These are phyloP conservation scores for Corythaeola cristata DNA, from an alignment of 2,113 vertebrate species.

Conservation along the genomic window DNA sequence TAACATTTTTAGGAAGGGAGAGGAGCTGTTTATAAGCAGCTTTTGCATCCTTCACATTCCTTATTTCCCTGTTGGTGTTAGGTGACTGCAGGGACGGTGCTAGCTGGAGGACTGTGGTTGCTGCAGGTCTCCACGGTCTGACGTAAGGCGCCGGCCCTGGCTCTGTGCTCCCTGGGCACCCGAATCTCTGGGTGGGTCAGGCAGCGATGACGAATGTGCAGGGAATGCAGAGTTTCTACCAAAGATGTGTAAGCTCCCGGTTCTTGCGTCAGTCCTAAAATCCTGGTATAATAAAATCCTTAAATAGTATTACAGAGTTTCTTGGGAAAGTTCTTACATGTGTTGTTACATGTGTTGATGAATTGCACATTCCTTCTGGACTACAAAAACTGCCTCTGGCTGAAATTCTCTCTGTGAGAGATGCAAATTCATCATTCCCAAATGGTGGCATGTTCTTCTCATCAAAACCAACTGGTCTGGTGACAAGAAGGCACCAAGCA, in stretches of 20 bases:
- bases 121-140: neutral
- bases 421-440: neutral
- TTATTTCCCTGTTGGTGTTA: neutral
- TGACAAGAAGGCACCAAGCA: neutral
- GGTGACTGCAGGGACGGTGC: neutral
- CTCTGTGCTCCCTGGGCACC: neutral
- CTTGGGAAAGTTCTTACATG: neutral
- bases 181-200: neutral
- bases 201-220: neutral
- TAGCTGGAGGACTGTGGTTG: neutral
- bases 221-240: neutral
- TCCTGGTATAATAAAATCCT: neutral
- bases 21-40: neutral
- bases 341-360: neutral
- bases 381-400: neutral
- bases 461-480: neutral
- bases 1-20: neutral
- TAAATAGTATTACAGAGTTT: neutral
- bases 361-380: neutral
- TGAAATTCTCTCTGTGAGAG: neutral
- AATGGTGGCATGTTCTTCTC: neutral
- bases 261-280: neutral
- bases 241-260: neutral
- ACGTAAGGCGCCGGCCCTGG: fast-evolving
- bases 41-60: neutral